Evolutionary conservation across 2,113 vertebrate genomes (phyloP).

Genomic region (Trogon melanurus): DNA sequence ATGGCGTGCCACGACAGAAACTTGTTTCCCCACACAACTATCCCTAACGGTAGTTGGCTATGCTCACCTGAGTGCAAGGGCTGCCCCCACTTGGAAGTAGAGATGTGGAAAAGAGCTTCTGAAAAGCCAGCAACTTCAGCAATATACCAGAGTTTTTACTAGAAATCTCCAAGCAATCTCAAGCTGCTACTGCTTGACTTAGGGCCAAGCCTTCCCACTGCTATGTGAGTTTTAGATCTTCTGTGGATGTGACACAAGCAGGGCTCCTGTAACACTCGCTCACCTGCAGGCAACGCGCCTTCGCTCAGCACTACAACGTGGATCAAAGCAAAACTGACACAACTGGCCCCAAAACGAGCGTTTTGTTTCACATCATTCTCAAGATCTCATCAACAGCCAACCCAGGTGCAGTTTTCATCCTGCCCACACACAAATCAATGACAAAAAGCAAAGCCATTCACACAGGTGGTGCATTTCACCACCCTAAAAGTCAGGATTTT

Average conservation of each 20-base stretch:
- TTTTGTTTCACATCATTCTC: background rate
- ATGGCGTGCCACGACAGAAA: background rate
- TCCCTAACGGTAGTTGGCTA: background rate
- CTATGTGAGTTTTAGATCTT: background rate
- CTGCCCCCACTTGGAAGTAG: background rate
- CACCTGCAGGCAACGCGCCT: background rate
- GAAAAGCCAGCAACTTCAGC: background rate
- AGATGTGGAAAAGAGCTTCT: background rate
- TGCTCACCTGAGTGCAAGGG: background rate
- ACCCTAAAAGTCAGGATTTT: background rate
- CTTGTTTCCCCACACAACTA: background rate
- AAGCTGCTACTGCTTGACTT: background rate
- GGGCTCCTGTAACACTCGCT: background rate
- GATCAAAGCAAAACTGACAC: background rate
- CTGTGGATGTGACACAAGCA: background rate
- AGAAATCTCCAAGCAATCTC: background rate
- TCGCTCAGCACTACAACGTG: rapidly evolving
- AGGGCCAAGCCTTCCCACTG: background rate
- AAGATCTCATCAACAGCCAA: background rate
- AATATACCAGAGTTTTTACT: background rate
- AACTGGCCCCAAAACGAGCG: rapidly evolving
- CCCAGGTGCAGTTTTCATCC: background rate
- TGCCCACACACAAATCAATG: background rate
- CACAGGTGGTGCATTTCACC: slow-evolving; percentile 6
- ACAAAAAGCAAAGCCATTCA: background rate